Percentiles rank a stretch among this genome's conserved stretches.
Evolutionary conservation across 2,797 vertebrate species (phyloP).

Genomic region (Acanthis flammea): DNA sequence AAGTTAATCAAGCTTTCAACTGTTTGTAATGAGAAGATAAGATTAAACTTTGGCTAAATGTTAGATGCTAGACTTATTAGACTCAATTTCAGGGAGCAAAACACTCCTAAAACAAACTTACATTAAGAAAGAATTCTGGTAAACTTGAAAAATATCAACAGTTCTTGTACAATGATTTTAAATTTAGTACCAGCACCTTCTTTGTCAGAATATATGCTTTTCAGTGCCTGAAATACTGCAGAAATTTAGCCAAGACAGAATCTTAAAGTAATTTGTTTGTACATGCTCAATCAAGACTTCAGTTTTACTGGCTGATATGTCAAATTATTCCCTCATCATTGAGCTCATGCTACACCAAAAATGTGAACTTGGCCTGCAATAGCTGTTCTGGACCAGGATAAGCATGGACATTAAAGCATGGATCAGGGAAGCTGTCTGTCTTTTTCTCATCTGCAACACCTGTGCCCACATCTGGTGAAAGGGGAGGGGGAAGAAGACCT

Average conservation of each 20-base stretch:
- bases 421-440: not conserved
- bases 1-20: constrained; percentile 1
- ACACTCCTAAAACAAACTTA: not conserved
- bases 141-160: not conserved
- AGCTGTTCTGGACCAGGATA: not conserved
- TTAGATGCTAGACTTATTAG: not conserved
- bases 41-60: not conserved
- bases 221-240: not conserved
- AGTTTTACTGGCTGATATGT: not conserved
- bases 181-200: not conserved
- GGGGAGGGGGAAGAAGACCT: not conserved
- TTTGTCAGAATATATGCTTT: not conserved
- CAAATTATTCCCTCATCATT: not conserved
- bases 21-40: not conserved
- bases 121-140: not conserved
- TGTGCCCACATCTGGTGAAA: not conserved
- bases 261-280: not conserved
- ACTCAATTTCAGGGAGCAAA: not conserved
- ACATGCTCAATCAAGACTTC: not conserved
- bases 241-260: not conserved
- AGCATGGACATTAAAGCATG: not conserved
- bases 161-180: not conserved
- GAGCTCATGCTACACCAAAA: not conserved
- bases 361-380: not conserved
- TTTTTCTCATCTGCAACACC: not conserved